Percentiles rank a stretch among this genome's conserved stretches.
Evolutionary conservation across 1,140 invertebrate genomes (phyloP).

Genomic region (Augochlora pura): DNA sequence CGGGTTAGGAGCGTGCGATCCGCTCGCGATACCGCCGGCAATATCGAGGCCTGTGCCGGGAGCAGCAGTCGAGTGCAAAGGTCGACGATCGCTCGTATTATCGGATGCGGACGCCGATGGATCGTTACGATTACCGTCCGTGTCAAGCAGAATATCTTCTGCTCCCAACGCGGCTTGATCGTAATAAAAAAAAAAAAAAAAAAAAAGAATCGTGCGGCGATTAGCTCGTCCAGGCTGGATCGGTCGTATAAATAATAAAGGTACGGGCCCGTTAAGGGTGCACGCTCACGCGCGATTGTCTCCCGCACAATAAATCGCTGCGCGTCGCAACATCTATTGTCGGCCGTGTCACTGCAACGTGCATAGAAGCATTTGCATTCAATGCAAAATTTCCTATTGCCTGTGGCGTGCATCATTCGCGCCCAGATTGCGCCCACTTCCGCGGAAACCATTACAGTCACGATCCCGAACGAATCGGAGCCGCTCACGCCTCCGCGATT

Average conservation of each 20-base stretch:
- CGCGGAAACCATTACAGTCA: constrained; percentile 6
- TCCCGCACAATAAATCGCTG: background rate
- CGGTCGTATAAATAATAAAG: too few relatives aligned
- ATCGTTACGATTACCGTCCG: constrained; percentile 6
- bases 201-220: background rate
- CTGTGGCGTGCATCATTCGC: background rate
- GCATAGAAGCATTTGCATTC: constrained; percentile 3
- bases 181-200: background rate
- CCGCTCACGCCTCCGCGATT: background rate
- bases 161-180: background rate
- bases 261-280: too few relatives aligned
- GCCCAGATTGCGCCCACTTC: constrained; percentile 9
- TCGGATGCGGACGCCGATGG: constrained; percentile 5
- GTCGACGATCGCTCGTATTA: constrained; percentile 29
- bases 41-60: constrained; percentile 4
- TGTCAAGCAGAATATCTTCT: background rate
- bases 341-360: background rate
- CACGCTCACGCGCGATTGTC: too few relatives aligned
- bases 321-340: background rate
- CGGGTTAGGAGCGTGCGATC: background rate
- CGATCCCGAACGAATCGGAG: constrained; percentile 2
- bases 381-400: constrained; percentile 12
- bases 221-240: too few relatives aligned
- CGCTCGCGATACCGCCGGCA: constrained; percentile 24
- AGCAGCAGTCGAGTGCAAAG: constrained; percentile 48